Percentiles rank a stretch among this genome's conserved stretches.
phyloP scores from a whole-genome alignment of 2,113 vertebrate genomes.

The Eidolon helvum region DNA sequence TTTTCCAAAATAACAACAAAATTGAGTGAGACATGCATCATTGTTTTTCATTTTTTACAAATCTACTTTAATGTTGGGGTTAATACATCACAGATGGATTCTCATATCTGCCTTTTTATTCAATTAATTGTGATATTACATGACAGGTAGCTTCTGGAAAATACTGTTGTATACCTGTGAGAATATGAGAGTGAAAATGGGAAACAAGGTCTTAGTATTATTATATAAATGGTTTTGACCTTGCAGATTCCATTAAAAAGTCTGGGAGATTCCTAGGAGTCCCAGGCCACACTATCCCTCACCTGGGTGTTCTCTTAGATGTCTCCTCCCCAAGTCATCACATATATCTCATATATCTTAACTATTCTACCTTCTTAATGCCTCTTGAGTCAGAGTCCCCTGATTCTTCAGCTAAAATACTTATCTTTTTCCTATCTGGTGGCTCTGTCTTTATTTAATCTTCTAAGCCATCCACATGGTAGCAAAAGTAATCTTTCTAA shows the following conservation, averaged over 20 bases:
- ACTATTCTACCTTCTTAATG: neutral
- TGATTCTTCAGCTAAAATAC: neutral
- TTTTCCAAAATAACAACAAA: neutral
- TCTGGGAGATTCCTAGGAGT: neutral
- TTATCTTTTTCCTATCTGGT: neutral
- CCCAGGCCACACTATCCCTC: neutral
- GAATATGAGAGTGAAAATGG: neutral
- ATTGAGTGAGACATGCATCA: neutral
- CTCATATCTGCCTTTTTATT: conserved; percentile 1
- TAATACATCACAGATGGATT: conserved; percentile 15
- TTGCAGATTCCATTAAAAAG: neutral
- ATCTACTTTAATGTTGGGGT: neutral
- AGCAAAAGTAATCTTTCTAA: conserved; percentile 31
- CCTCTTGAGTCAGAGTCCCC: neutral
- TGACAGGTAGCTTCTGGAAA: neutral
- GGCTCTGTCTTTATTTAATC: neutral
- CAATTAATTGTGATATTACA: neutral
- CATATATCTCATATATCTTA: neutral
- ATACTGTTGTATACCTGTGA: neutral
- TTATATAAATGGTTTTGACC: neutral
- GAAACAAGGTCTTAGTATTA: neutral
- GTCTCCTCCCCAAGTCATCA: neutral
- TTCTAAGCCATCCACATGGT: neutral
- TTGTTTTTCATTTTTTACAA: conserved; percentile 4
- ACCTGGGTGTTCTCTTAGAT: neutral